Percentiles rank a stretch among this genome's conserved stretches.
These are phyloP conservation scores for Tylochromis polylepis DNA, from an alignment of 2,113 vertebrate species.

Conservation along the genomic window DNA sequence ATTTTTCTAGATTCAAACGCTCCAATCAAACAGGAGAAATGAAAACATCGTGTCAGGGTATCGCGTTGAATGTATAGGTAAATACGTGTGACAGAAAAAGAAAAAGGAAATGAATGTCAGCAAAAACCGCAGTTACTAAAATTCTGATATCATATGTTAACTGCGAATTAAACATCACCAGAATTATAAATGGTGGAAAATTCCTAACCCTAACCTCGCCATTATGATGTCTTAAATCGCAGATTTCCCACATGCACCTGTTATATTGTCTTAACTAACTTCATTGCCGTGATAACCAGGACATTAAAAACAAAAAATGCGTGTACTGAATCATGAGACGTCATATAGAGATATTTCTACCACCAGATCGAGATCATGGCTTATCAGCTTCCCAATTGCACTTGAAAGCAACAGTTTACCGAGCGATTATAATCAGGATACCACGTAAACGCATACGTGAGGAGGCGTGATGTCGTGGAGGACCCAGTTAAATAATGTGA, in stretches of 20 bases:
- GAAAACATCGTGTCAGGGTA: neutral
- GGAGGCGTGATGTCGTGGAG: neutral
- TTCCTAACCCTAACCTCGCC: neutral
- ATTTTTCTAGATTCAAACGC: neutral
- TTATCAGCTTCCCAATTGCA: neutral
- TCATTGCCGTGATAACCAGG: neutral
- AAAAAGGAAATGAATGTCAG: neutral
- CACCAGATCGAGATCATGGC: neutral
- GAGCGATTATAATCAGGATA: neutral
- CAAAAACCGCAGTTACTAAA: neutral
- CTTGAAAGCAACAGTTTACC: constrained; percentile 36
- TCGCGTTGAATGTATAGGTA: neutral
- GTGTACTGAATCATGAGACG: neutral
- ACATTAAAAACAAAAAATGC: neutral
- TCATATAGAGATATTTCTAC: neutral
- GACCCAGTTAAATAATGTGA: neutral
- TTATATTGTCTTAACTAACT: neutral
- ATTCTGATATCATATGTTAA: neutral
- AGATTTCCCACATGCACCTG: neutral
- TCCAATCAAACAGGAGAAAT: neutral
- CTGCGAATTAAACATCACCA: neutral
- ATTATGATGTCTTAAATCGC: neutral
- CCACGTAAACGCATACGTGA: neutral
- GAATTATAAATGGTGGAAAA: neutral
- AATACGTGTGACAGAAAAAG: neutral